Evolutionary conservation across 2,113 vertebrate genomes (phyloP), one percentile per base, ranked within the genome.

Genomic region (Ptilonorhynchus violaceus): DNA sequence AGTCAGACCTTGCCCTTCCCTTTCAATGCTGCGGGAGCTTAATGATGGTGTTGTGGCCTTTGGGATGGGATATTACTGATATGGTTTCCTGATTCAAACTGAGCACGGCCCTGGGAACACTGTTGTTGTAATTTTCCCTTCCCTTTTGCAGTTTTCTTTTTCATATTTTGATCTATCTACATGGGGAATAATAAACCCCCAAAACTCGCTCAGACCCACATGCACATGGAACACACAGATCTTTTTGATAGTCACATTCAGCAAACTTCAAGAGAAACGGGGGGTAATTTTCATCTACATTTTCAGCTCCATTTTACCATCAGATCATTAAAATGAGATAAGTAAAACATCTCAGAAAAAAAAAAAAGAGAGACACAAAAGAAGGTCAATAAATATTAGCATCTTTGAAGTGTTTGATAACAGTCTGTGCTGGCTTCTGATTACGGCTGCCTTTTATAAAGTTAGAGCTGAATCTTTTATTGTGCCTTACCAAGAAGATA

Each of bases 21-120:
- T 4, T 35, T 39, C 39, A 50, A 0, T 2, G 1, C 70, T 52
- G 52, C 0, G 0, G 25, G 25, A 91, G 23, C 37, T n/a, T n/a
- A n/a, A n/a, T n/a, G n/a, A n/a, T 6, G 8, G 49, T 25, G 16
- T 2, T 59, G 16, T 17, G 5, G 42, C 18, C 12, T 73, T 55
- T 49, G 58, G 49, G 47, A 24, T 2, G 9, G 75, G 24, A 15
- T 72, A 3, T 50, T 70, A 24, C 16, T 42, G 60, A 35, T 28
- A 7, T 31, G 8, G 15, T 50, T 85, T 75, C 37, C 49, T 30
- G 10, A 31, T 73, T 95, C 41, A 25, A 44, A 56, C 31, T 20
- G 6, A 53, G 8, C 13, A 23, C 13, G 31, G 31, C 24, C 13
- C 59, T 39, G 27, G 46, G 14, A 77, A 50, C 1, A 3, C 30